These are phyloP conservation scores for Phoxinus dragarum DNA, from an alignment of 2,797 vertebrate species.

Conservation along the genomic window DNA sequence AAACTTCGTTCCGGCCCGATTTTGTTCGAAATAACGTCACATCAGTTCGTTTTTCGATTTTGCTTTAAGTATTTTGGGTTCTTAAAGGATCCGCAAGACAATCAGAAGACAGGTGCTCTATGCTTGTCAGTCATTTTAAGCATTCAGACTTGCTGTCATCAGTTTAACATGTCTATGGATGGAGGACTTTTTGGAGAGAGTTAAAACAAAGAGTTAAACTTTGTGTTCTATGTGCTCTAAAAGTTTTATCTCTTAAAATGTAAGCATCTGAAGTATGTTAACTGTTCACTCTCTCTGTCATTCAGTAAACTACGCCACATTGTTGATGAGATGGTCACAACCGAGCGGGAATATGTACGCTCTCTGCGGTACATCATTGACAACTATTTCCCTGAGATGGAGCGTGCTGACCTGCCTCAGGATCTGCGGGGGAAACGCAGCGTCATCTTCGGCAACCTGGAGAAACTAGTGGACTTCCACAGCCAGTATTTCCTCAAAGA, in stretches of 20 bases:
- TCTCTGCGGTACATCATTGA: constrained; percentile 89
- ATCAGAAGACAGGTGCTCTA: not conserved
- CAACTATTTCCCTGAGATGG: constrained; percentile 95
- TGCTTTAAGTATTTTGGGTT: no score
- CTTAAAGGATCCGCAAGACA: not conserved
- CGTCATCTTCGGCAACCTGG: constrained; percentile 93
- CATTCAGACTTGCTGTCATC: not conserved
- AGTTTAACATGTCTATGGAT: not conserved
- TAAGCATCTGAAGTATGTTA: not conserved
- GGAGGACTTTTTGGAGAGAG: not conserved
- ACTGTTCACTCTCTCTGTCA: not conserved
- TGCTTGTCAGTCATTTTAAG: not conserved
- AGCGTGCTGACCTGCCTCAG: constrained; percentile 89
- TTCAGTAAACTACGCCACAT: constrained; percentile 89
- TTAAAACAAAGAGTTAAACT: not conserved
- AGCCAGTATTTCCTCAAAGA: constrained; percentile 92
- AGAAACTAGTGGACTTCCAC: constrained; percentile 94
- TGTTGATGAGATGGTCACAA: constrained; percentile 94
- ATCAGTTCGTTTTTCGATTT: no score
- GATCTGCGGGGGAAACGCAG: constrained; percentile 91
- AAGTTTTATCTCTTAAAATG: not conserved
- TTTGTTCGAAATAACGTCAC: no score
- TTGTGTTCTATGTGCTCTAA: not conserved
- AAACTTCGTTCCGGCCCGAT: no score
- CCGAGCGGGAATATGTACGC: constrained; percentile 91